Percentiles rank a stretch among this genome's conserved stretches.
Conservation (phyloP, 1,140 invertebrate genomes). For the Nixonia krombeini region DNA sequence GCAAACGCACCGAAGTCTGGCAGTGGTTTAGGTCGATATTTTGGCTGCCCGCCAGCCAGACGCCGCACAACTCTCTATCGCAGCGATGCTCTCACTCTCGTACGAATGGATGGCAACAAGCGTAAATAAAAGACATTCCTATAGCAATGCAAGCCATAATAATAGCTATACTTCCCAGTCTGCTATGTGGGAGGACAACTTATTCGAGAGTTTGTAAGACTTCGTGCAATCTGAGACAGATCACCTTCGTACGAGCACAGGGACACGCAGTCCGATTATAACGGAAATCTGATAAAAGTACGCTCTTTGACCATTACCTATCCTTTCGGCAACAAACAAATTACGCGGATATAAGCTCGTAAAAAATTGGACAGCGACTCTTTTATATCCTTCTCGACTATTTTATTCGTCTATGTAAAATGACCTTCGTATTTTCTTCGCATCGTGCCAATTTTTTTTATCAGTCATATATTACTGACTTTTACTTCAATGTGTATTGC, state of each 20-base stretch:
- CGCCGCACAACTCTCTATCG: slow-evolving; percentile 41
- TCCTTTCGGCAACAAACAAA: not conserved
- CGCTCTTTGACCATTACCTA: not conserved
- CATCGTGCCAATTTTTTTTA: too few relatives aligned
- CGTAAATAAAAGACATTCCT: slow-evolving; percentile 41
- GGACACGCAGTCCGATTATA: not conserved
- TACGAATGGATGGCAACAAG: slow-evolving; percentile 44
- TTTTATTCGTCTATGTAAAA: too few relatives aligned
- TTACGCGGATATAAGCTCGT: not conserved
- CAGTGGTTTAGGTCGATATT: slow-evolving; percentile 56
- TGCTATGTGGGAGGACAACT: slow-evolving; percentile 18
- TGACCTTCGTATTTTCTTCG: too few relatives aligned
- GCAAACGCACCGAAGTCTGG: slow-evolving; percentile 31
- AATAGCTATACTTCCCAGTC: slow-evolving; percentile 37
- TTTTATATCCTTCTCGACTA: too few relatives aligned
- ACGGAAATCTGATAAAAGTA: not conserved
- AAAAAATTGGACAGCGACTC: too few relatives aligned
- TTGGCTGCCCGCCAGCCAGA: slow-evolving; percentile 53
- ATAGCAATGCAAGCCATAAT: slow-evolving; percentile 35
- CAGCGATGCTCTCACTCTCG: slow-evolving; percentile 37
- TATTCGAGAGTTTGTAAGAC: slow-evolving; percentile 17
- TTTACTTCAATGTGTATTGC: too few relatives aligned
- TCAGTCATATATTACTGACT: too few relatives aligned
- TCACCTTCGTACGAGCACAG: slow-evolving; percentile 2
- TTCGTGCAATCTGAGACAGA: slow-evolving; percentile 21